Conservation (phyloP, 2,888 invertebrate species). For the Polydesmus complanatus region DNA sequence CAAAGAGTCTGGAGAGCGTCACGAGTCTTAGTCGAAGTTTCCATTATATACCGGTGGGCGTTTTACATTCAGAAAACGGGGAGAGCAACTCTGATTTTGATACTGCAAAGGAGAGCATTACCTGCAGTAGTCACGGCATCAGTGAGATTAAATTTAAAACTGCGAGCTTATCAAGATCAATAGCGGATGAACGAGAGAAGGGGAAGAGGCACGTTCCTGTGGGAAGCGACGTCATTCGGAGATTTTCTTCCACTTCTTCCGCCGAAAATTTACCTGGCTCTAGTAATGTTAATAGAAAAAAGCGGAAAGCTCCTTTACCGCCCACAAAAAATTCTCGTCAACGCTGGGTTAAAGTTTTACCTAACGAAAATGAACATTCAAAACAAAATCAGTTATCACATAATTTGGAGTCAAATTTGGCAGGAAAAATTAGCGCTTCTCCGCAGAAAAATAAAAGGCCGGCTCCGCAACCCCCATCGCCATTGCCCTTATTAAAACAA, state of each 20-base stretch:
- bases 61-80: neutral
- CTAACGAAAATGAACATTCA: neutral
- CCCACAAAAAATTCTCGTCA: conserved; percentile 14
- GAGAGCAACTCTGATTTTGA: neutral
- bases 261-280: neutral
- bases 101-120: neutral
- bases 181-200: neutral
- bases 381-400: neutral
- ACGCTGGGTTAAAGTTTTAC: conserved; percentile 9
- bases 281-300: conserved; percentile 22
- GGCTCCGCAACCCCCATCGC: conserved; percentile 53
- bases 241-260: neutral
- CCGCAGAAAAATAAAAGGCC: conserved; percentile 62
- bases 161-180: conserved; percentile 3
- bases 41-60: conserved; percentile 18
- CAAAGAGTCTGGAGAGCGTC: conserved; percentile 15
- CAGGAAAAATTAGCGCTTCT: conserved; percentile 19
- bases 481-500: neutral
- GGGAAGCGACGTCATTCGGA: neutral
- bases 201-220: neutral
- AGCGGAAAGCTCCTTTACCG: conserved; percentile 23
- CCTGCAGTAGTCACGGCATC: neutral
- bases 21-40: conserved; percentile 19
- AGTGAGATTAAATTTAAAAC: neutral
- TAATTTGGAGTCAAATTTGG: neutral